Conservation (phyloP, 2,797 vertebrate species). For the Alosa sapidissima region DNA sequence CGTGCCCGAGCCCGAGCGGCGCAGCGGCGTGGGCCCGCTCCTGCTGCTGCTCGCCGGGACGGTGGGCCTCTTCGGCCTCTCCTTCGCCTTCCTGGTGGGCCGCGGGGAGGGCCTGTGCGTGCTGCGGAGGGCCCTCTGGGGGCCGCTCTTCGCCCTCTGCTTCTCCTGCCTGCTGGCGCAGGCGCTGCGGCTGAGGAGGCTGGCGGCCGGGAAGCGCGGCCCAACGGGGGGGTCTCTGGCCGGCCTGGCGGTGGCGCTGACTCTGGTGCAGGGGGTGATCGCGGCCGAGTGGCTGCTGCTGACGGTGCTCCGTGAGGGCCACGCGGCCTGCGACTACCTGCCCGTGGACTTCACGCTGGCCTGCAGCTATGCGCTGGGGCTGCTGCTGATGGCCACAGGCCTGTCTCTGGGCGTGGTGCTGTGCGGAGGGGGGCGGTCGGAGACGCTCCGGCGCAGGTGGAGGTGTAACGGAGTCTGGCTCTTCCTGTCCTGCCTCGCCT, state of each 20-base stretch:
- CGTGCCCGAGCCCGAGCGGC: constrained; percentile 86
- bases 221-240: constrained; percentile 74
- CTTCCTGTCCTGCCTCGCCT: constrained; percentile 85
- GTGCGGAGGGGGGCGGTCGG: constrained; percentile 73
- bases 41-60: constrained; percentile 90
- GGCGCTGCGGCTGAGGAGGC: constrained; percentile 82
- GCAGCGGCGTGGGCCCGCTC: constrained; percentile 83
- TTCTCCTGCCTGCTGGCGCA: constrained; percentile 94
- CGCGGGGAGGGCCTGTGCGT: constrained; percentile 86
- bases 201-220: constrained; percentile 83
- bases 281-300: constrained; percentile 92
- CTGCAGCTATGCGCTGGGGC: constrained; percentile 86
- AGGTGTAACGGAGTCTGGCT: constrained; percentile 89
- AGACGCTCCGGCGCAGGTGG: constrained; percentile 76
- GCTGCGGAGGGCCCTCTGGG: constrained; percentile 89
- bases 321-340: constrained; percentile 87
- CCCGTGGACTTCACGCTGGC: constrained; percentile 93
- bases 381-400: constrained; percentile 81
- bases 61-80: constrained; percentile 87
- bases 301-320: constrained; percentile 86
- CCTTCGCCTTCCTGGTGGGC: constrained; percentile 91
- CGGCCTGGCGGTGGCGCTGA: constrained; percentile 81
- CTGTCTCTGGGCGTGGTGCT: constrained; percentile 85
- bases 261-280: constrained; percentile 92
- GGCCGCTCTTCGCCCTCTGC: constrained; percentile 90